Conservation (phyloP, 2,113 vertebrate species). For the Scalopus aquaticus region DNA sequence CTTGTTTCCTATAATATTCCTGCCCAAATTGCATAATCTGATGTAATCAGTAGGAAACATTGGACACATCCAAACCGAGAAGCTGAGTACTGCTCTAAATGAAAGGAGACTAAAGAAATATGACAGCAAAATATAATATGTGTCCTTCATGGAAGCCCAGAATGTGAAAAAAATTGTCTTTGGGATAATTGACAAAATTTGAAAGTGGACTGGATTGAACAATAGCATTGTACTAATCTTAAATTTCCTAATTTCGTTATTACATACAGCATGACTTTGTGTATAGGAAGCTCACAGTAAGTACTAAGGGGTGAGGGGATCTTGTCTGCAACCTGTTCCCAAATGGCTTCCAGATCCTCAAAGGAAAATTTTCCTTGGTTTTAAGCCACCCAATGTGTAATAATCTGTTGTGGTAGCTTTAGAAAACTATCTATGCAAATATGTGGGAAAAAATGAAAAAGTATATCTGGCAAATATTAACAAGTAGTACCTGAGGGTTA, state of each 20-base stretch:
- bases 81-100: not conserved
- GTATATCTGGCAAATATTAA: not conserved
- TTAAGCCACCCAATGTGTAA: not conserved
- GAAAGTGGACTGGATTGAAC: not conserved
- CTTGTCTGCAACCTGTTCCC: not conserved
- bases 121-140: not conserved
- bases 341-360: not conserved
- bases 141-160: not conserved
- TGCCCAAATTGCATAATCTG: too few species aligned
- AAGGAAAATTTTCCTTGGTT: not conserved
- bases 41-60: not conserved
- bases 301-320: not conserved
- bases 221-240: not conserved
- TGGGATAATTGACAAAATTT: not conserved
- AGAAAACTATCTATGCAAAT: not conserved
- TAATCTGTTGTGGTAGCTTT: not conserved
- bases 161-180: not conserved
- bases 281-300: not conserved
- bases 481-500: not conserved
- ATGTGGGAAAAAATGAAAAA: not conserved
- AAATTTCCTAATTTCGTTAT: not conserved
- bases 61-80: not conserved
- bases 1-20: not conserved
- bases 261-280: not conserved
- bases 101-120: not conserved